These are phyloP conservation scores for Cyprinodon variegatus DNA, from an alignment of 2,113 vertebrate genomes.

Conservation along the genomic window DNA sequence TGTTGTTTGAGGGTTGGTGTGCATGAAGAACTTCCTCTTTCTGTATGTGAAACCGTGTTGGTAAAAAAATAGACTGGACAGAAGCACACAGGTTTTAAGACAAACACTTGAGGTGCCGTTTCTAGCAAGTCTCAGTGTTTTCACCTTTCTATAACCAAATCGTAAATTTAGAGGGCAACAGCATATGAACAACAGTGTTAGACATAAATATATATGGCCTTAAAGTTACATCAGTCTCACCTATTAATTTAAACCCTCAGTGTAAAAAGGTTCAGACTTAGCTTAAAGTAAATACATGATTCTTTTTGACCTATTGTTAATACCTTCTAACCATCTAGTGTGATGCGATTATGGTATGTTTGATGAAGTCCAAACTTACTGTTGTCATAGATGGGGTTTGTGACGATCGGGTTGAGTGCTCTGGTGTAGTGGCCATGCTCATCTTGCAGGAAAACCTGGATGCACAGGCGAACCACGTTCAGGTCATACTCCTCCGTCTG, in stretches of 20 bases:
- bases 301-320: neutral
- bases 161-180: neutral
- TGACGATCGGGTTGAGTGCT: constrained; percentile 86
- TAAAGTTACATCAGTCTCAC: neutral
- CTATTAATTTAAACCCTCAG: neutral
- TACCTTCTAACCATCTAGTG: neutral
- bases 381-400: constrained; percentile 98
- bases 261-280: neutral
- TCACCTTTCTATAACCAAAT: neutral
- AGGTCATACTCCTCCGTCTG: constrained; percentile 94
- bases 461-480: constrained; percentile 96
- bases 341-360: neutral
- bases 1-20: constrained; percentile 53
- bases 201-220: too few species aligned
- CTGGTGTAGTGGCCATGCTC: constrained; percentile 85
- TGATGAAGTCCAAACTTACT: constrained; percentile 78
- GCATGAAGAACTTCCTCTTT: constrained; percentile 72
- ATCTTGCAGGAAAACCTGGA: constrained; percentile 92
- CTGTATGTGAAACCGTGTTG: constrained; percentile 40
- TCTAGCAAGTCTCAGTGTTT: constrained; percentile 6
- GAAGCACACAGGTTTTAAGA: constrained; percentile 9
- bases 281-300: neutral
- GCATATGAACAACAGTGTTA: neutral
- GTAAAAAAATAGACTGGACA: constrained; percentile 6
- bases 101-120: constrained; percentile 5